phyloP scores from a whole-genome alignment of 2,113 vertebrate species.

The Notarius lentiginosus region DNA sequence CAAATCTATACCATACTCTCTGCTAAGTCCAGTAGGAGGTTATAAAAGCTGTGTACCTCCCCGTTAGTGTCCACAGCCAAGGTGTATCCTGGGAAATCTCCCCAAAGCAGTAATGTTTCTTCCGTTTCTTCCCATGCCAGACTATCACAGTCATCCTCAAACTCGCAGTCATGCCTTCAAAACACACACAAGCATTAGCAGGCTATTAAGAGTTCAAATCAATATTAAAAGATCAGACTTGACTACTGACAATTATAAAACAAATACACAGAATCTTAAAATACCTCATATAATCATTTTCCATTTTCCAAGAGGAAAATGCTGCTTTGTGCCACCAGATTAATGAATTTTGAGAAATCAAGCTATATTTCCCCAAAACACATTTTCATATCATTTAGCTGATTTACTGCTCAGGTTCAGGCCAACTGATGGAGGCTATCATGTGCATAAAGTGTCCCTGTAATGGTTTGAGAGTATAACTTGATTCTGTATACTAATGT shows the following conservation, averaged over 20 bases:
- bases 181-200: slow-evolving; percentile 23
- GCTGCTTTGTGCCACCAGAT: neutral
- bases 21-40: neutral
- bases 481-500: neutral
- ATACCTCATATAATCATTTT: neutral
- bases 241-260: neutral
- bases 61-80: slow-evolving; percentile 63
- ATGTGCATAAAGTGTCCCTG: neutral
- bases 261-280: neutral
- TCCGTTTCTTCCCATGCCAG: slow-evolving; percentile 93
- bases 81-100: slow-evolving; percentile 88
- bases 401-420: neutral
- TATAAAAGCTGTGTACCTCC: slow-evolving; percentile 37
- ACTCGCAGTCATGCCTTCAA: slow-evolving; percentile 85
- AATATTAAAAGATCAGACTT: neutral
- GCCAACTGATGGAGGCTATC: neutral
- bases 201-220: neutral
- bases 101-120: slow-evolving; percentile 90
- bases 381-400: neutral
- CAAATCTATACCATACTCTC: neutral
- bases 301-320: no score
- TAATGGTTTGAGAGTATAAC: neutral
- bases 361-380: neutral
- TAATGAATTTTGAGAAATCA: neutral
- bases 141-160: slow-evolving; percentile 92